Evolutionary conservation across 2,797 vertebrate species (phyloP), one percentile per base, ranked within the genome.

Genomic region (Lophius americanus): DNA sequence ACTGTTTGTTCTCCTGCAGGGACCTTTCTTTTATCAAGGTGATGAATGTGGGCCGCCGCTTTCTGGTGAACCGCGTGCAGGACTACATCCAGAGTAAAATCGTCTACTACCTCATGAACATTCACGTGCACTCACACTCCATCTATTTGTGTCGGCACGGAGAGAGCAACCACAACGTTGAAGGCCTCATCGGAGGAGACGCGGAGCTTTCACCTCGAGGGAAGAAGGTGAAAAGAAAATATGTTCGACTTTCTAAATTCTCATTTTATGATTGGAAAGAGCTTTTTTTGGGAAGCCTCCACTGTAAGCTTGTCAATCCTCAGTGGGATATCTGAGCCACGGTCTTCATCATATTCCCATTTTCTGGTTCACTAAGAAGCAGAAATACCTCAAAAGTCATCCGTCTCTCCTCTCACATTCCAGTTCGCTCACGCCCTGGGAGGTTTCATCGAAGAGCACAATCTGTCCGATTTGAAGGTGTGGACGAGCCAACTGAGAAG

Each of bases 1-100:
- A 13, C 32, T 63, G 3, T 2, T 8, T 37, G 23, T n/a, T 51
- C 49, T 0, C 42, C 65, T 64, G 56, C 87, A 99, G 98, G 92
- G 96, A 97, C 72, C 91, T 94, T 32, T 98, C 98, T 70, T 98
- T 99, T 70, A 98, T 99, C 81, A 98, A 99, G 85, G 96, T 99
- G 87, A 96, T 99, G 73, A 98, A 99, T 0, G 97, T 99, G 82
- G 98, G 98, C 11, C 95, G 96, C 50, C 94, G 97, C 1, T 99
- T 97, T 78, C 90, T 99, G 68, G 97, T 99, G 62, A 99, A 98
- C 92, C 92, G 93, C 59, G 94, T 99, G 47, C 97, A 98, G 75
- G 98, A 99, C 91, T 99, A 99, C 89, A 98, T 99, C 91, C 98
- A 99, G 94, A 99, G 97, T 74, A 98, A 97, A 86, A 99, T 99